Conservation (phyloP, 1,140 invertebrate species). For the Pantala flavescens region DNA sequence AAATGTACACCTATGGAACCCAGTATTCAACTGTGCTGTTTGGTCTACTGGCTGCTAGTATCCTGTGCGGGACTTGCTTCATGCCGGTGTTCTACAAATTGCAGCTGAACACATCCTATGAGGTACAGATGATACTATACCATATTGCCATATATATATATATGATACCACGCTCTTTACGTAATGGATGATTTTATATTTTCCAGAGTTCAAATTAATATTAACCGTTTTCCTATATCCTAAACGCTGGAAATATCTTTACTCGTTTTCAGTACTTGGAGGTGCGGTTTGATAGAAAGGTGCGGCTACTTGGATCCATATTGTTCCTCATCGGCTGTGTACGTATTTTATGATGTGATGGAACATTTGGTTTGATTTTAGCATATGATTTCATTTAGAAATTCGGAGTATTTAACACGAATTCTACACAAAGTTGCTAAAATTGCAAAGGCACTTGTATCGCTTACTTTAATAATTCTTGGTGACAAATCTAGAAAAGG, state of each 20-base stretch:
- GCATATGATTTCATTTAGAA: too few species aligned
- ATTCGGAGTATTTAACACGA: too few species aligned
- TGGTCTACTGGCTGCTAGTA: not conserved
- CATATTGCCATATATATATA: too few species aligned
- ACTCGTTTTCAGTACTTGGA: constrained; percentile 37
- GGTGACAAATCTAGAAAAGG: too few species aligned
- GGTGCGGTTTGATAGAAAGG: constrained; percentile 27
- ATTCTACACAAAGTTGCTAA: too few species aligned
- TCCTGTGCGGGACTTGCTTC: constrained; percentile 40
- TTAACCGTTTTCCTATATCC: too few species aligned
- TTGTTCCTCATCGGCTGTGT: constrained; percentile 34
- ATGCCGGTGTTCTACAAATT: constrained; percentile 73
- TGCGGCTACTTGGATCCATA: constrained; percentile 29
- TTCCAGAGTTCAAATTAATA: too few species aligned
- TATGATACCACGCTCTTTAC: too few species aligned
- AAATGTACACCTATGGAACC: constrained; percentile 11
- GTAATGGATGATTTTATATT: too few species aligned
- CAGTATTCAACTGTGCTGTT: not conserved
- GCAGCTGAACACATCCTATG: constrained; percentile 68
- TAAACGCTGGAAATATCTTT: not conserved
- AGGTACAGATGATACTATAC: constrained; percentile 46
- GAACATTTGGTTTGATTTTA: too few species aligned
- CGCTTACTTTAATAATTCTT: too few species aligned
- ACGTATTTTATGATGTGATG: constrained; percentile 20
- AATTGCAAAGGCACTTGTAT: too few species aligned